A percentile compares a stretch with the other conserved stretches of the same genome.
These are phyloP conservation scores for Zaprionus lachaisei DNA, from an alignment of 1,140 invertebrate genomes.

Conservation along the genomic window DNA sequence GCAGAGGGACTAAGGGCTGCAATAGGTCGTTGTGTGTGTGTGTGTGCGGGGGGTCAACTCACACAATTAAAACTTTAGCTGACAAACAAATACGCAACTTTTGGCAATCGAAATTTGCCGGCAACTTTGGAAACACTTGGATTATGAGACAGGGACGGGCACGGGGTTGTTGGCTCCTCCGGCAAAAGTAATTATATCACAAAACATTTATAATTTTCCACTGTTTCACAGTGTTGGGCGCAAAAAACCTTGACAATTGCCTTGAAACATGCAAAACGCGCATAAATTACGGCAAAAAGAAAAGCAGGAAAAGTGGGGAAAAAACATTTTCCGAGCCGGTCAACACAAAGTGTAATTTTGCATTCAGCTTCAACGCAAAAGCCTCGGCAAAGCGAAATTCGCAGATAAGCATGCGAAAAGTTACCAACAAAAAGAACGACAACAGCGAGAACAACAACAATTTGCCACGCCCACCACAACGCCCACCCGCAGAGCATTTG, in stretches of 20 bases:
- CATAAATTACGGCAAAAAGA: constrained; percentile 70
- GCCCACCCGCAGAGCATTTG: constrained; percentile 56
- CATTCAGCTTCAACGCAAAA: constrained; percentile 41
- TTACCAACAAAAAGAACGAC: constrained; percentile 7
- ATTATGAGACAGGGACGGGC: neutral
- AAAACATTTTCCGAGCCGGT: constrained; percentile 46
- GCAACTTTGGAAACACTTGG: neutral
- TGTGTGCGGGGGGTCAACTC: constrained; percentile 30
- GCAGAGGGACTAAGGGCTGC: constrained; percentile 20
- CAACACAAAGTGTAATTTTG: constrained; percentile 62
- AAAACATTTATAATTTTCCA: constrained; percentile 60
- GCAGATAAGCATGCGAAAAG: constrained; percentile 60
- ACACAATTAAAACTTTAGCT: constrained; percentile 49
- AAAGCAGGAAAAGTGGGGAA: constrained; percentile 22
- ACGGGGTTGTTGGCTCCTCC: neutral
- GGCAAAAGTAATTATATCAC: constrained; percentile 70
- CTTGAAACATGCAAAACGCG: constrained; percentile 73
- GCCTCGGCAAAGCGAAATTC: constrained; percentile 61
- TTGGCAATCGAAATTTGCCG: constrained; percentile 51
- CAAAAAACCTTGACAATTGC: constrained; percentile 81
- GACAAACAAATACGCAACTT: constrained; percentile 28
- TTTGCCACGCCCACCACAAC: constrained; percentile 27
- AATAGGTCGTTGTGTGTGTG: constrained; percentile 5
- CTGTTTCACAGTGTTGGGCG: constrained; percentile 13
- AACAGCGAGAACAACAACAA: constrained; percentile 25